Percentiles rank a stretch among this genome's conserved stretches.
Evolutionary conservation across 2,888 invertebrate species (phyloP).

Genomic region (Nymphalis urticae): DNA sequence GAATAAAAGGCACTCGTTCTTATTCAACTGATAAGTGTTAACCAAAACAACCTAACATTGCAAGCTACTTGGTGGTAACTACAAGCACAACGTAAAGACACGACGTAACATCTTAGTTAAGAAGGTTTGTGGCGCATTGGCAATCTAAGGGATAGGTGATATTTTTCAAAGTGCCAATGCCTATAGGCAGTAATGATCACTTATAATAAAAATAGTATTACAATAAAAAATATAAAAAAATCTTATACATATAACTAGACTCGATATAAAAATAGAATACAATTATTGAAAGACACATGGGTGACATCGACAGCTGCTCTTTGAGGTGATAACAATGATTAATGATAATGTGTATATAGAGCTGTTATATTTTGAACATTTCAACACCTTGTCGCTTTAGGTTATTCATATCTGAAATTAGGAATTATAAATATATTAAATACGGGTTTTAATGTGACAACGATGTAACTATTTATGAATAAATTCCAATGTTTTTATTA

Average conservation of each 20-base stretch:
- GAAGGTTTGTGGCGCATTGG: too few relatives aligned
- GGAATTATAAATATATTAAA: background rate
- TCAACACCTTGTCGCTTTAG: background rate
- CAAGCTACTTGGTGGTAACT: too few relatives aligned
- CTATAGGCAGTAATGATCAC: too few relatives aligned
- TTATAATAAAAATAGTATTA: too few relatives aligned
- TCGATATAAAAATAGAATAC: background rate
- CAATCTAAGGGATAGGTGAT: too few relatives aligned
- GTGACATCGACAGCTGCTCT: background rate
- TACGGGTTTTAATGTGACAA: background rate
- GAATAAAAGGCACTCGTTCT: too few relatives aligned
- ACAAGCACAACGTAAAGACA: too few relatives aligned
- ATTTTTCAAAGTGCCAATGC: too few relatives aligned
- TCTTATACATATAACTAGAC: background rate
- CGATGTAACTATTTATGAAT: background rate
- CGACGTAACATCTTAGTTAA: too few relatives aligned
- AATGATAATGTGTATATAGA: background rate
- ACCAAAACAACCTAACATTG: too few relatives aligned
- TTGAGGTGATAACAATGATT: constrained; percentile 6
- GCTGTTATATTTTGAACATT: background rate
- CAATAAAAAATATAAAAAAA: background rate
- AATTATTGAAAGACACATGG: constrained; percentile 1
- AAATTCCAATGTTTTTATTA: too few relatives aligned
- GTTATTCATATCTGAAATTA: background rate
- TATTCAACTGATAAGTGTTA: too few relatives aligned